phyloP scores from a whole-genome alignment of 2,888 invertebrate species.

The Troglohyphantes excavatus region DNA sequence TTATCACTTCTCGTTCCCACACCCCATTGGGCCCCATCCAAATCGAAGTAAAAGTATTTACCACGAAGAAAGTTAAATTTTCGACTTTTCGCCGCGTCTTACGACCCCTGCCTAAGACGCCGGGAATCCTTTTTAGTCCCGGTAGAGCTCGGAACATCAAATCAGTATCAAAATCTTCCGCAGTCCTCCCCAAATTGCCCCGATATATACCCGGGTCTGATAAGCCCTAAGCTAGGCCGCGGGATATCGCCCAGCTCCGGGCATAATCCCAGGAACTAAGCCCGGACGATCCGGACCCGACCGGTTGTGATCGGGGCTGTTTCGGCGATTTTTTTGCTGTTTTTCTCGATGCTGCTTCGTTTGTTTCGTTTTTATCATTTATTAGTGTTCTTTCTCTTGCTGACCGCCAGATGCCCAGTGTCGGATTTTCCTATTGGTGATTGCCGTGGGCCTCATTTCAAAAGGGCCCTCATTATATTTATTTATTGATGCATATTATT shows the following conservation, averaged over 20 bases:
- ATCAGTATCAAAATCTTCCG: conserved; percentile 77
- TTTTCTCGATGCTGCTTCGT: not conserved
- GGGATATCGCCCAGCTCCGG: conserved; percentile 73
- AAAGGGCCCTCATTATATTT: no score
- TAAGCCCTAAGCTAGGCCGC: conserved; percentile 67
- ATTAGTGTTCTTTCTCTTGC: conserved; percentile 33
- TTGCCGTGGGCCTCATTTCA: no score
- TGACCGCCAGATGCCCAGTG: conserved; percentile 48
- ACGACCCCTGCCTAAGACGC: conserved; percentile 74
- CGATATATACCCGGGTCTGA: conserved; percentile 74
- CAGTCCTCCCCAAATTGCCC: conserved; percentile 67
- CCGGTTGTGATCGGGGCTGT: conserved; percentile 46
- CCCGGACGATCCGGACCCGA: conserved; percentile 58
- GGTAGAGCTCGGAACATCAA: conserved; percentile 69
- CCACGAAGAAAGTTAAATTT: conserved; percentile 72
- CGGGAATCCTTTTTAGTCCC: conserved; percentile 64
- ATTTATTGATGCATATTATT: no score
- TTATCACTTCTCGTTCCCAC: no score
- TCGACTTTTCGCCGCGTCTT: conserved; percentile 64
- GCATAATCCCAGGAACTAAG: conserved; percentile 69
- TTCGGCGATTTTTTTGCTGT: not conserved
- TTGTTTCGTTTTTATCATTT: conserved; percentile 45
- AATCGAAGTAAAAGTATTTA: conserved; percentile 26
- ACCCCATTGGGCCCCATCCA: no score
- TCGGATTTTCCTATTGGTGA: not conserved